These are phyloP conservation scores for Astreopora myriophthalma DNA, from an alignment of 64 coral and sea anemone genomes.

Conservation along the genomic window DNA sequence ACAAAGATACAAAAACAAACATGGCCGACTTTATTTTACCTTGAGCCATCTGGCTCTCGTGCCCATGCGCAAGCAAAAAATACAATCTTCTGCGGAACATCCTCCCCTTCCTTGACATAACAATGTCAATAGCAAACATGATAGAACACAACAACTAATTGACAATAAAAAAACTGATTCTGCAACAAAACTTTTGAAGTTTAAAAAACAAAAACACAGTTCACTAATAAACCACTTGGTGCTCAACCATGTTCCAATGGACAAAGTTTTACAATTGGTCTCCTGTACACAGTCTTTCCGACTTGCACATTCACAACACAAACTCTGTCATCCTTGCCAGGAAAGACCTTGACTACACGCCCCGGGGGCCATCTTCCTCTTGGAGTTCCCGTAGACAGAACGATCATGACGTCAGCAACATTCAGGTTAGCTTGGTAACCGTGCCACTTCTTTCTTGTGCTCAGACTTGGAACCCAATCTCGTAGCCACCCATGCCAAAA, in stretches of 20 bases:
- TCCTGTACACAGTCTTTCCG: background rate
- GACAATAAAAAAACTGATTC: background rate
- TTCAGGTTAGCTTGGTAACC: background rate
- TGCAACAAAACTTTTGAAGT: background rate
- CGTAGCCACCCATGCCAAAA: background rate
- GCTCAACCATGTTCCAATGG: background rate
- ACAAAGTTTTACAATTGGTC: background rate
- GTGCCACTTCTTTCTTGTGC: constrained; percentile 1
- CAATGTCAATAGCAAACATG: background rate
- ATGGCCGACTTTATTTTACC: too few species aligned
- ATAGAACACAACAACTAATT: background rate
- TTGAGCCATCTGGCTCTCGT: too few species aligned
- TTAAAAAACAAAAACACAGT: background rate
- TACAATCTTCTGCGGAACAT: too few species aligned
- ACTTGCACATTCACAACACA: background rate
- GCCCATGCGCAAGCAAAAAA: too few species aligned
- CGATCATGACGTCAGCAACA: background rate
- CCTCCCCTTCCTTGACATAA: background rate
- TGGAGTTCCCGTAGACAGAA: background rate
- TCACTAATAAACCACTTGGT: background rate
- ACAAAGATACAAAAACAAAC: too few species aligned
- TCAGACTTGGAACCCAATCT: constrained; percentile 12
- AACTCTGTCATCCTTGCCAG: background rate
- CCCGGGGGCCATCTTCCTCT: background rate
- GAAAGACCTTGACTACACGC: background rate